These are phyloP conservation scores for Puntigrus tetrazona DNA, from an alignment of 2,113 vertebrate species.

Conservation along the genomic window DNA sequence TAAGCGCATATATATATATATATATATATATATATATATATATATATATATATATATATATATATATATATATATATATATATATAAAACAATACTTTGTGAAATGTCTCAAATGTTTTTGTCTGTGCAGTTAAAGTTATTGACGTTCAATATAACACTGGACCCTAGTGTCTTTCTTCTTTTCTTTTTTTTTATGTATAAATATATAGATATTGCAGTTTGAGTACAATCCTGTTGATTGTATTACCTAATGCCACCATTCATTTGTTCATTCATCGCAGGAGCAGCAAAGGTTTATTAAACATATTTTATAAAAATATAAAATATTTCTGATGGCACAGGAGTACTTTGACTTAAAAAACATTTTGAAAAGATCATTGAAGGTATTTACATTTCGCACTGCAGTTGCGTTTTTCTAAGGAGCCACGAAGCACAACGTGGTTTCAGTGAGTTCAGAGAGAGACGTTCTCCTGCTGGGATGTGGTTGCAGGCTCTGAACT, in stretches of 20 bases:
- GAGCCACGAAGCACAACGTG: neutral
- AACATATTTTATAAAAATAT: neutral
- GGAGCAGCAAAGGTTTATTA: neutral
- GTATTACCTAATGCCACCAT: neutral
- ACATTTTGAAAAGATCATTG: neutral
- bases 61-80: no score
- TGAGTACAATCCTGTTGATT: neutral
- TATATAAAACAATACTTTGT: neutral
- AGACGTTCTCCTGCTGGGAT: slow-evolving; percentile 61
- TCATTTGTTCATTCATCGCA: neutral
- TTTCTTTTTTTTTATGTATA: no score
- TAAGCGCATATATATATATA: no score
- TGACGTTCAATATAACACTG: neutral
- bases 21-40: no score
- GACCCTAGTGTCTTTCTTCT: no score
- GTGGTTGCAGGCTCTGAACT: slow-evolving; percentile 64
- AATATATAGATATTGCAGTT: neutral
- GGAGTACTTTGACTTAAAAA: neutral
- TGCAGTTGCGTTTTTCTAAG: neutral
- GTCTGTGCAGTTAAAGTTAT: neutral
- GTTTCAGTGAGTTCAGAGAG: slow-evolving; percentile 22
- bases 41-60: no score
- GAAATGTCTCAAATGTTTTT: neutral
- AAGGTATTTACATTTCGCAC: neutral
- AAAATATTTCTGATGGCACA: neutral